Base-by-base conservation (phyloP, 2,888 invertebrate genomes). In the Drosophila lutescens region DNA sequence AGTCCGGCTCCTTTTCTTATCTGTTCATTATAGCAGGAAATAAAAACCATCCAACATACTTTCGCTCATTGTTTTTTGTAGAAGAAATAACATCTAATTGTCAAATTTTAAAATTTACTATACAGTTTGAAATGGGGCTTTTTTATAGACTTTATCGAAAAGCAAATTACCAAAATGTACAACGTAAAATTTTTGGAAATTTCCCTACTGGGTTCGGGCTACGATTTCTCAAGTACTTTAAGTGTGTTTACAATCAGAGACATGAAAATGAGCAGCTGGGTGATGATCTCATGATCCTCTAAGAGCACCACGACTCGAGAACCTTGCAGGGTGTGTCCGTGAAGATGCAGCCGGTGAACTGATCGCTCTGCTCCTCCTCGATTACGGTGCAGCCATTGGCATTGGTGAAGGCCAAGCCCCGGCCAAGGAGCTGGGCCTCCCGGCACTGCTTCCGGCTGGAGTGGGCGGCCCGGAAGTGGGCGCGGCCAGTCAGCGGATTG, bases 401-500 rank as follows among this genome's bases (percentile, higher is more conserved):
- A 6, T 65, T 36, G 10, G 49, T 60, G 34, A 80, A 68, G 1
- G 26, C 10, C 53, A 83, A 59, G 6, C 78, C 76, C 17, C 75
- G 80, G 2, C 77, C 68, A 5, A 78, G n/a, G 4, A 54, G 54
- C 30, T 47, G 53, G 0, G 51, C 8, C 4, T 67, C 59, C 15
- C 13, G 32, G 20, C 26, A 26, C 10, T 43, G 43, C 6, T 34
- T 9, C 6, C 26, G 5, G 2, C 20, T 36, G 4, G 44, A 26
- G 0, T 57, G 34, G 2, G 54, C 47, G 1, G 73, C 50, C 4
- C 53, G 58, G 17, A 80, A 85, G 23, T 78, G 76, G 6, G 78
- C 81, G 1, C 82, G 77, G 0, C 87, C 89, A 12, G 82, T 87
- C 9, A 77, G 68, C 0, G 89, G 87, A 47, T 88, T 87, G 2